Conservation (phyloP, 2,888 invertebrate genomes). For the Hybos culiciformis region DNA sequence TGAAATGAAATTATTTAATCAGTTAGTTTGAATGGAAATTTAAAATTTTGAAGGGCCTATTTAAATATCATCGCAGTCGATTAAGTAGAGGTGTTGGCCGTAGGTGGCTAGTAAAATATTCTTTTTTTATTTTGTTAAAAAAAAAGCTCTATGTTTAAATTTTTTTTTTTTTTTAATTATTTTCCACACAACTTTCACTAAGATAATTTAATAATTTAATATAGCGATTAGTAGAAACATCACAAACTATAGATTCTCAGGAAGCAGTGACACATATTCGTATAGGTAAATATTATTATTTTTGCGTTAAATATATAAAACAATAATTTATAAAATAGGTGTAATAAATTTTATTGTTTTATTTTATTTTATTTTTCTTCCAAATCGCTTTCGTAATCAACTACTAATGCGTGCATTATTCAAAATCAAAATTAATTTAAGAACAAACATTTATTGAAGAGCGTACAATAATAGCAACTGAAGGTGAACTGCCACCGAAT, state of each 20-base stretch:
- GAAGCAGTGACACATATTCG: constrained; percentile 33
- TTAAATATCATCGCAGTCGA: too few relatives aligned
- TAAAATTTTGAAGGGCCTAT: too few relatives aligned
- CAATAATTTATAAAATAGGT: not conserved
- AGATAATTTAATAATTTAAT: too few relatives aligned
- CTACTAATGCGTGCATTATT: not conserved
- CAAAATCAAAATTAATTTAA: too few relatives aligned
- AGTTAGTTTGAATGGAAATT: too few relatives aligned
- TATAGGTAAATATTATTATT: constrained; percentile 33
- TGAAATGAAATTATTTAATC: too few relatives aligned
- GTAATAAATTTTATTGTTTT: not conserved
- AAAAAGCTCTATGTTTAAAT: too few relatives aligned
- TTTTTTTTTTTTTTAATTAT: not conserved
- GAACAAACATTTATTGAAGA: constrained; percentile 35
- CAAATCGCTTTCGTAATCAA: not conserved
- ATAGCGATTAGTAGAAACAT: constrained; percentile 34
- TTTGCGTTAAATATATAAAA: too few relatives aligned
- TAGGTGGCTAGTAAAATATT: too few relatives aligned
- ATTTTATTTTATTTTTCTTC: not conserved
- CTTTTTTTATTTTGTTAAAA: too few relatives aligned
- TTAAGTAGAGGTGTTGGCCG: too few relatives aligned
- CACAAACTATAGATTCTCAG: constrained; percentile 30
- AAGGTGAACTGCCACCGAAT: constrained; percentile 34
- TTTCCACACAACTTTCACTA: not conserved
- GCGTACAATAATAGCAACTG: constrained; percentile 31